Conservation (phyloP, 2,888 invertebrate species). For the Sclerodermus sp. region DNA sequence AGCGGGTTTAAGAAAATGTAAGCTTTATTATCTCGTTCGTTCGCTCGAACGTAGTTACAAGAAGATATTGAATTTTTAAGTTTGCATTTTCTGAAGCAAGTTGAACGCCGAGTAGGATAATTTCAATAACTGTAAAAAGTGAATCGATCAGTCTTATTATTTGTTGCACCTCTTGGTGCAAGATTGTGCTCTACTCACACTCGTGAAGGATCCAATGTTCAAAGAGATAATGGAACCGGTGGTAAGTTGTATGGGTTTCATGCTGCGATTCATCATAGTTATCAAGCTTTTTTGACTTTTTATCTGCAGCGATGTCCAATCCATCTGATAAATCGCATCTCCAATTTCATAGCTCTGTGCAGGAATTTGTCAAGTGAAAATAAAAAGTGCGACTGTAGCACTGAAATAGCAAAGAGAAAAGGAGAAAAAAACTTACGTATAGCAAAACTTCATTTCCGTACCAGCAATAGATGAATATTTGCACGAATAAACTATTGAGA, state of each 20-base stretch:
- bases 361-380: no score
- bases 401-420: no score
- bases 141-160: neutral
- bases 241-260: constrained; percentile 23
- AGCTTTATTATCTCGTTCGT: no score
- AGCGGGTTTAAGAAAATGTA: no score
- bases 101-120: constrained; percentile 27
- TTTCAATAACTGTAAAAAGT: constrained; percentile 21
- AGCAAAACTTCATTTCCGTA: constrained; percentile 32
- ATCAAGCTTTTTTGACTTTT: constrained; percentile 23
- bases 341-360: constrained; percentile 25
- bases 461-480: constrained; percentile 36
- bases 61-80: neutral
- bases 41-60: constrained; percentile 2
- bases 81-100: constrained; percentile 15
- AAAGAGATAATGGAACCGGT: constrained; percentile 26
- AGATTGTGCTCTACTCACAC: constrained; percentile 24
- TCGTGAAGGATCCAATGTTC: constrained; percentile 26
- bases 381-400: no score
- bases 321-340: constrained; percentile 28
- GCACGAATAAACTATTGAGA: constrained; percentile 17
- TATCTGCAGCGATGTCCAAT: constrained; percentile 22
- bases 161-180: no score
- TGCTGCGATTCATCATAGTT: constrained; percentile 24
- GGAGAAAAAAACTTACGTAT: constrained; percentile 27